Base-by-base conservation (phyloP, 2,888 invertebrate species). In the Caenorhabditis becei region DNA sequence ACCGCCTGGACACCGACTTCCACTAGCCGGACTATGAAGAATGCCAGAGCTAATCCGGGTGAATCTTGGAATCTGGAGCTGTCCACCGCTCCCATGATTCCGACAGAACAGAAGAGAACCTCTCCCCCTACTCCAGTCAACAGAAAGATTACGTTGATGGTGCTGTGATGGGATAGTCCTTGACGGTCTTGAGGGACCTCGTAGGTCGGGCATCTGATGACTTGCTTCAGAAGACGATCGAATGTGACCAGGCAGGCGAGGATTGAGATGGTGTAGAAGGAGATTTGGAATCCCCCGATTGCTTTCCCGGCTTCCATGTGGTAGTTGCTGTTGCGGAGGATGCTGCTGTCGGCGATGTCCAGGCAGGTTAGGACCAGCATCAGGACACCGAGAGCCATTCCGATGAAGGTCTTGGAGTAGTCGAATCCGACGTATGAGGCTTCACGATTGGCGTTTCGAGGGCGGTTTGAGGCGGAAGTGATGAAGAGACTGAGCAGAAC, bases 1-100 rank as follows among this genome's bases (percentile, higher is more conserved):
- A 63, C 16, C 1, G 63, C 47, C 47, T 72, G 72, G 35, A 72
- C 32, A 10, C 63, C 10, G 16, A 72, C 72, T 72, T 72, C 72
- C 4, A 63, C 1, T 2, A 63, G 32, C 2, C 72, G 44, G n/a
- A 63, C 26, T 0, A 63, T 3, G n/a, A 72, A 72, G 8, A 49
- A 24, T 0, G 56, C 47, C 23, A 56, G 20, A 0, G 49, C 44
- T 0, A 72, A 47, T 44, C 63, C 72, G 10, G 32, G 28, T 8
- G 28, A 41, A 24, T 72, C 63, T 10, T 24, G 10, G 3, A 35
- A 16, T 2, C 16, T n/a, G 14, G 51, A 51, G 26, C 70, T 61
- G 23, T 47, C 24, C n/a, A 56, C 35, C 0, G 63, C 47, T 23
- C 63, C 72, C 3, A 63, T 47, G n/a, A 72, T 7, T 14, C 63